Base-by-base conservation (phyloP, 2,888 invertebrate species). In the Volucella zonaria region DNA sequence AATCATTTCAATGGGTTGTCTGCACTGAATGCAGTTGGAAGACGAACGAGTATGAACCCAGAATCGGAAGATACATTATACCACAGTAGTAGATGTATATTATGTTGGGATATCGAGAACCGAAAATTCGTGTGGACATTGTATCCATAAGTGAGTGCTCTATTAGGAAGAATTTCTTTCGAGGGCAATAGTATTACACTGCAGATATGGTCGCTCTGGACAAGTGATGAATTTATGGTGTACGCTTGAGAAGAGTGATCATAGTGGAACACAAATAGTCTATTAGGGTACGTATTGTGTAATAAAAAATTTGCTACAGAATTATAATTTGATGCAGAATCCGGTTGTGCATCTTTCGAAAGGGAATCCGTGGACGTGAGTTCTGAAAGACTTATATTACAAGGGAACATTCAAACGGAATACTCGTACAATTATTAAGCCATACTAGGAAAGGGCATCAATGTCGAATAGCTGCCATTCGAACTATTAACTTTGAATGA, bases 1-100 rank as follows among this genome's bases (percentile, higher is more conserved):
- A 83, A 83, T 83, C 83, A 83, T 83, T 83, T 70, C 59, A 42
- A 64, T 66, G 59, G 15, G 10, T 56, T 66, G 64, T 66, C 76
- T 75, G 70, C 64, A 66, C 62, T 71, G 51, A 59, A 47, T 66
- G 23, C 71, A 70, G 11, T 52, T 61, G 31, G 54, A 54, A 3
- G 31, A 11, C 23, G 12, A 9, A 43, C 10, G 18, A 43, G 52
- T n/a, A 52, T 23, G 14, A n/a, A 59, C 47, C 47, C 45, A 52
- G 23, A 43, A 68, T 56, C 45, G 71, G 12, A 31, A 52, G 64
- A 4, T 74, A 14, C 40, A 52, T 54, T 52, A 62, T 47, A n/a
- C 31, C 42, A 31, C 31, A 59, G 23, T n/a, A 45, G 45, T 59
- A 31, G 40, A 59, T 15, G 58, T 14, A 43, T 59, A 23, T 38